Evolutionary conservation across 1,140 invertebrate species (phyloP).

Genomic region (Trichoplusia ni): DNA sequence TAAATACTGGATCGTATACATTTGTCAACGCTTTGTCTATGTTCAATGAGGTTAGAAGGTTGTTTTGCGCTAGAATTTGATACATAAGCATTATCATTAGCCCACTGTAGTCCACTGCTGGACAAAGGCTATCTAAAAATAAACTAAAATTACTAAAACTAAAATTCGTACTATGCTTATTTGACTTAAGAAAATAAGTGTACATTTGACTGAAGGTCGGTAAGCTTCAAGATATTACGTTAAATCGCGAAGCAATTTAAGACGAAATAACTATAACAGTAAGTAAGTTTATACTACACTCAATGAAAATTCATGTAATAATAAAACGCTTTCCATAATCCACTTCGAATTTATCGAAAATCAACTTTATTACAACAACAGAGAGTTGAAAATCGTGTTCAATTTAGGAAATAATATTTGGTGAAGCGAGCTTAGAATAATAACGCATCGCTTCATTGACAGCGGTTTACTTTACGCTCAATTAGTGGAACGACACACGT

Average conservation of each 20-base stretch:
- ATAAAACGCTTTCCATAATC: slow-evolving; percentile 21
- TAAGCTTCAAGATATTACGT: no score
- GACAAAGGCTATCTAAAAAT: no score
- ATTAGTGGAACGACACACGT: slow-evolving; percentile 45
- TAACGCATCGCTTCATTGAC: slow-evolving; percentile 41
- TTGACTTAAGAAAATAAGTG: no score
- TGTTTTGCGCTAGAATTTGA: no score
- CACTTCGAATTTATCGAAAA: neutral
- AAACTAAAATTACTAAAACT: no score
- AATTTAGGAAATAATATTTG: slow-evolving; percentile 23
- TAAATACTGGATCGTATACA: no score
- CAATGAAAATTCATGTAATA: slow-evolving; percentile 24
- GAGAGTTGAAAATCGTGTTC: slow-evolving; percentile 15
- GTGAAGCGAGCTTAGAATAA: slow-evolving; percentile 40
- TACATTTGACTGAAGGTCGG: no score
- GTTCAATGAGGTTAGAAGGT: no score
- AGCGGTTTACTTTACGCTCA: slow-evolving; percentile 48
- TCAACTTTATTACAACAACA: neutral
- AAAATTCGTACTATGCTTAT: no score
- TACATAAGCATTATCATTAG: no score
- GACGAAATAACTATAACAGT: neutral
- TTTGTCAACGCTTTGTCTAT: no score
- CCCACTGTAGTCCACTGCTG: no score
- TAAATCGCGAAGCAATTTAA: slow-evolving; percentile 7
- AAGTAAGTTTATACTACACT: slow-evolving; percentile 18